Evolutionary conservation across 2,797 vertebrate genomes (phyloP).

Genomic region (Acanthis flammea): DNA sequence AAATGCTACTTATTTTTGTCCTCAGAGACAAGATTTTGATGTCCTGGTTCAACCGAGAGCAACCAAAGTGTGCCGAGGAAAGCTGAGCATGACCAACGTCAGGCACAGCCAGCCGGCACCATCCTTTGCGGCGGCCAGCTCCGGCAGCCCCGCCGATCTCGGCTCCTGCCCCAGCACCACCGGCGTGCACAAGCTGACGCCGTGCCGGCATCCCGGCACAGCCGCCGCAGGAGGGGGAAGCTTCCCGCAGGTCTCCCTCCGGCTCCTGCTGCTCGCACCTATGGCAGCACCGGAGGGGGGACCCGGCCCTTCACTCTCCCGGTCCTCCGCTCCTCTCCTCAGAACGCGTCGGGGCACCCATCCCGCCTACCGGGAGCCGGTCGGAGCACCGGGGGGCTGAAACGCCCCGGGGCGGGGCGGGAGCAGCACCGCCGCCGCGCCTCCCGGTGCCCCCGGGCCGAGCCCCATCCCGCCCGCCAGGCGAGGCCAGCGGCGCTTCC

Average conservation of each 20-base stretch:
- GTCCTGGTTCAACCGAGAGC: neutral
- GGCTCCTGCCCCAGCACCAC: neutral
- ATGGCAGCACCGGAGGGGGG: neutral
- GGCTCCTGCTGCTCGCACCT: neutral
- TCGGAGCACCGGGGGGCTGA: neutral
- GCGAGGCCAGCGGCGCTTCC: neutral
- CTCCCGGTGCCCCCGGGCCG: neutral
- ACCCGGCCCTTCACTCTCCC: neutral
- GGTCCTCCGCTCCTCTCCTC: neutral
- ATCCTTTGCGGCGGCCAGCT: neutral
- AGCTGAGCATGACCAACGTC: neutral
- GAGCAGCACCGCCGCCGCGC: neutral
- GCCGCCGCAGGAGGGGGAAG: neutral
- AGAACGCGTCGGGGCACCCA: neutral
- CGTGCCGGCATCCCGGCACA: neutral
- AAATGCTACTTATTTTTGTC: neutral
- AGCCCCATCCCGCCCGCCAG: neutral
- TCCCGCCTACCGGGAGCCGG: neutral
- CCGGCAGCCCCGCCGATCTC: neutral
- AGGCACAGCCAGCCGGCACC: rapidly evolving
- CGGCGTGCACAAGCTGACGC: neutral
- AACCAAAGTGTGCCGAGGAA: neutral
- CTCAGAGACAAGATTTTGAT: neutral
- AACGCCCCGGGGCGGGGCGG: neutral
- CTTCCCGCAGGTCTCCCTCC: neutral